Conservation (phyloP, 2,888 invertebrate genomes). For the Drosophila monieri region DNA sequence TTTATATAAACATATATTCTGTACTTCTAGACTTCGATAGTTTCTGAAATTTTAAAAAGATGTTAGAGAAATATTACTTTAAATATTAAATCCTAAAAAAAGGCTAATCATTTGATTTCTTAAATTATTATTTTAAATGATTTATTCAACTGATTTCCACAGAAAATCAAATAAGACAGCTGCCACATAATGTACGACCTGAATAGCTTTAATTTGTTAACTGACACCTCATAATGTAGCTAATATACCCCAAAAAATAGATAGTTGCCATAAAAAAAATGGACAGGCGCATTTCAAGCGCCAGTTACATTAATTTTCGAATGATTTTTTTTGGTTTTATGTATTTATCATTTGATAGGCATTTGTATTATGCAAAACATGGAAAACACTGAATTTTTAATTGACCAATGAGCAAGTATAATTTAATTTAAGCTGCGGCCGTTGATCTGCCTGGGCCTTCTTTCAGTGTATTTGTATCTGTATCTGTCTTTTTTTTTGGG, state of each 20-base stretch:
- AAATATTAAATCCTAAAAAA: no score
- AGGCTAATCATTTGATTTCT: no score
- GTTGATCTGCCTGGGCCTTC: slow-evolving; percentile 50
- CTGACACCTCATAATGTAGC: background rate
- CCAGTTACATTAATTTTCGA: slow-evolving; percentile 71
- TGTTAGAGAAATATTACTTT: no score
- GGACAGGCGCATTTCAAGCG: slow-evolving; percentile 64
- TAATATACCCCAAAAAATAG: background rate
- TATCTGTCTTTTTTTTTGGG: slow-evolving; percentile 5
- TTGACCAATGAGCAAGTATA: slow-evolving; percentile 62
- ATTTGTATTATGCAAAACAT: slow-evolving; percentile 78
- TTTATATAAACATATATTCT: no score
- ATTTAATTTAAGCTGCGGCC: slow-evolving; percentile 61
- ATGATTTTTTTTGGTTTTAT: slow-evolving; percentile 31
- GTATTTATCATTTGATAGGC: slow-evolving; percentile 56
- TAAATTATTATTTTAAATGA: no score
- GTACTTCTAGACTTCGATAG: no score
- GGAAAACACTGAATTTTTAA: slow-evolving; percentile 76
- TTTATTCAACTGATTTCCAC: no score
- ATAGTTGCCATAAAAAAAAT: slow-evolving; percentile 7
- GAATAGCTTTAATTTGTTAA: background rate
- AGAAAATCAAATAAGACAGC: background rate
- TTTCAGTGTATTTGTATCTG: slow-evolving; percentile 11
- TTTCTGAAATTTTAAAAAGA: no score
- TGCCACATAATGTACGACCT: background rate